Evolutionary conservation across 2,888 invertebrate species (phyloP), one percentile per base, ranked within the genome.

Genomic region (Polymixis flavicincta): DNA sequence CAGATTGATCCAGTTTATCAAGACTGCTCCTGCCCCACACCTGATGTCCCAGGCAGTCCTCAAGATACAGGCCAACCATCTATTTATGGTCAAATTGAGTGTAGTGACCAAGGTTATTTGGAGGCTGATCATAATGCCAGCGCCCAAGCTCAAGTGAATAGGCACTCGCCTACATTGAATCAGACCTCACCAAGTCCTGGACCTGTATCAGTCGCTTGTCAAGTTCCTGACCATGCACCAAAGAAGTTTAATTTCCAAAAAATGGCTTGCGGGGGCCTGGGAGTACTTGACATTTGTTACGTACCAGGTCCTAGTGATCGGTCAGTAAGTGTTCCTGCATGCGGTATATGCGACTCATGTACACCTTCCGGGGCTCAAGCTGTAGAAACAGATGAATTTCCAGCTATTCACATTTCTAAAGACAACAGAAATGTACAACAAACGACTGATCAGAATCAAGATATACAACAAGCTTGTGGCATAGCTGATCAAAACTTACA

Each of bases 281-380:
- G 81, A 37, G 17, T 74, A 42, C 73, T 78, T 64, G 70, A 71
- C 14, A 79, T 68, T 14, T 81, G 71, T 63, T 84, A 83, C 73
- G 66, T 57, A 1, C 52, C 87, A 22, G 85, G 80, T 2, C 59
- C 76, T 19, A 77, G 78, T 74, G 6, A 1, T 0, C 25, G 42
- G 25, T 25, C 63, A 50, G 5, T 25, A 25, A 50, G 28, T 50
- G 13, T 25, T 2, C 81, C 25, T 0, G 9, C 8, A 14, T 0
- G 6, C 22, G 11, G 25, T 22, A 28, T 1, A 42, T 25, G 13
- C 5, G 5, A n/a, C n/a, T 25, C 14, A 19, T 22, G 14, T 14
- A 17, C 28, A 52, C 14, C 14, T 48, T 17, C 19, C 22, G 73
- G n/a, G 2, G 22, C 28, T 9, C 52, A 80, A 80, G 52, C 45